Evolutionary conservation across 35 echinoderm and acorn worm genomes (phyloP), one percentile per base, ranked within the genome.

Genomic region (Patiria miniata): DNA sequence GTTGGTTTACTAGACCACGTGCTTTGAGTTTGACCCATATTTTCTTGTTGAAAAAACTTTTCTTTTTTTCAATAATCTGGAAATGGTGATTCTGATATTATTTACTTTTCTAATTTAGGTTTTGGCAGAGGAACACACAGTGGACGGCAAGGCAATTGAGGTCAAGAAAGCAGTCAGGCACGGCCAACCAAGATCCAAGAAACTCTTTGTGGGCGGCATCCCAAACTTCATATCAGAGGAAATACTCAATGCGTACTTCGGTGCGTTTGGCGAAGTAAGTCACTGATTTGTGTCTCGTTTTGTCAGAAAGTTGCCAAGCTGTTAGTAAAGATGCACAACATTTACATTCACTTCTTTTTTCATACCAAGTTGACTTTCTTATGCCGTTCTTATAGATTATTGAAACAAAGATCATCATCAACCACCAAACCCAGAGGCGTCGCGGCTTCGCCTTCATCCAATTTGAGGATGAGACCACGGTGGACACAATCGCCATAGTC

Each of bases 121-220:
- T 14, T 73, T 73, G 65, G 14, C 29, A 0, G 10, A 73, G 34
- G 65, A 73, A 73, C 65, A 73, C 65, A 30, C 26, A 23, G 65
- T 73, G 34, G 65, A 73, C 34, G 65, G 26, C 8, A 73, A 73
- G 29, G 26, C 14, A 34, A 73, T 73, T 15, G 65, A 73, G 65
- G 65, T 73, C 1, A 73, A 73, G 65, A 73, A 73, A 73, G 65
- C 65, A 73, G 26, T 73, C 0, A 22, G 34, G 34, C 65, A 73
- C 19, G 65, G 65, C 7, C 65, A 73, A 23, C 26, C 65, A 73
- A 22, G 65, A 73, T 73, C 65, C 7, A 73, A 73, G 65, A 73
- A 73, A 30, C 26, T 73, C 26, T 73, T 73, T 73, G 65, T 73
- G 7, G 65, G 65, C 34, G 65, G 65, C 23, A 73, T 73, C 15